These are phyloP conservation scores for Bradypus variegatus DNA, from an alignment of 2,797 vertebrate species.

Conservation along the genomic window DNA sequence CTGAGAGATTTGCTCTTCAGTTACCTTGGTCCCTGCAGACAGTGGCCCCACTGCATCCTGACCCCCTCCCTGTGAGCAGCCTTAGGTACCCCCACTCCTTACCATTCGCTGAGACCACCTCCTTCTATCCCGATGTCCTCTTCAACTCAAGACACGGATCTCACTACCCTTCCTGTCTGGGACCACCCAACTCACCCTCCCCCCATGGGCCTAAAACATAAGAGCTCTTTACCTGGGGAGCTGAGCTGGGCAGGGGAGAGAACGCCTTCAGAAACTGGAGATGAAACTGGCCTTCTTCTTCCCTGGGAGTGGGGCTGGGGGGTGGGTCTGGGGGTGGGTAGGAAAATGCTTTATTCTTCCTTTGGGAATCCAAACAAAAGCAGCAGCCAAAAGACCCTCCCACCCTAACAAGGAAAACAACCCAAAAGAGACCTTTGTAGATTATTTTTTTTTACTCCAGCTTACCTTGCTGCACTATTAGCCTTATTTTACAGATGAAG, in stretches of 20 bases:
- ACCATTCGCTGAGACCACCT: neutral
- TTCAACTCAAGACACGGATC: neutral
- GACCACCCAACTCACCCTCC: neutral
- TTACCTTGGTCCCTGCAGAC: rapidly evolving
- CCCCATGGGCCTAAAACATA: neutral
- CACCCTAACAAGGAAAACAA: neutral
- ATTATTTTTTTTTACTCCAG: neutral
- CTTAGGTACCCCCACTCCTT: neutral
- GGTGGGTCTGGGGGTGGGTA: neutral
- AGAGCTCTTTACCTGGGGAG: neutral
- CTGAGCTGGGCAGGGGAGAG: neutral
- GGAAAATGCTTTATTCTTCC: neutral
- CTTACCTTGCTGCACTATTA: neutral
- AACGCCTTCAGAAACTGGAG: neutral
- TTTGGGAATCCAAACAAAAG: neutral
- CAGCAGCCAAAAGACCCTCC: neutral
- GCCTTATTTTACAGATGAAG: neutral
- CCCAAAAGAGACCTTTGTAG: neutral
- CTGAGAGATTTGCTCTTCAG: neutral
- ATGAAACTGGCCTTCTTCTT: neutral
- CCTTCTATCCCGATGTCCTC: too few species aligned
- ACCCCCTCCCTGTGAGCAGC: rapidly evolving
- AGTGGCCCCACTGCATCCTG: rapidly evolving
- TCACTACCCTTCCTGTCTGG: neutral
- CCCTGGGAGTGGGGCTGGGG: neutral